Evolutionary conservation across 2,888 invertebrate genomes (phyloP).

Genomic region (Entomobrya multifasciata): DNA sequence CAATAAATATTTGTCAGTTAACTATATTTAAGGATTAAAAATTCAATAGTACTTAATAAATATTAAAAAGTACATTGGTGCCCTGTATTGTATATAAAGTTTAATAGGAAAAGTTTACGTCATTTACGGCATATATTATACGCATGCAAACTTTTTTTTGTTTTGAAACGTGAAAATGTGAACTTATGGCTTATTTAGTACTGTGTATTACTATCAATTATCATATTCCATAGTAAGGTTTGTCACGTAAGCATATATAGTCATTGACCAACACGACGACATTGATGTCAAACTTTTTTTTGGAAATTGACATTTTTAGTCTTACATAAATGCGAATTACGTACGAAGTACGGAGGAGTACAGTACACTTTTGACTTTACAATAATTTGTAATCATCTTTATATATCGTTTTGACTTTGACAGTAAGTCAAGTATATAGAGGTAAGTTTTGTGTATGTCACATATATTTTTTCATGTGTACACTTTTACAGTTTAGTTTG

Average conservation of each 20-base stretch:
- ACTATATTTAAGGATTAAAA: background rate
- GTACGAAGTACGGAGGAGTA: background rate
- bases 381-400: background rate
- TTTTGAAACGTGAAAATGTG: background rate
- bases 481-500: no score
- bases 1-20: conserved; percentile 5
- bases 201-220: no score
- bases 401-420: background rate
- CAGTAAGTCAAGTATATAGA: background rate
- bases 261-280: conserved; percentile 34
- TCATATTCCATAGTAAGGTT: no score
- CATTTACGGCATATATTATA: no score
- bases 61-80: conserved; percentile 23
- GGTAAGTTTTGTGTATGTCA: no score
- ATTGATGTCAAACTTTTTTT: no score
- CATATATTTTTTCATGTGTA: no score
- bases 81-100: conserved; percentile 26
- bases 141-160: no score
- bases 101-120: background rate
- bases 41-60: background rate
- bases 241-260: conserved; percentile 22
- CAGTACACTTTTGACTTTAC: no score
- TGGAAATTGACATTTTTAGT: background rate
- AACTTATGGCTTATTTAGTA: conserved; percentile 34
- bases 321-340: conserved; percentile 27